A percentile compares a stretch with the other conserved stretches of the same genome.
Conservation (phyloP, 2,888 invertebrate genomes). For the Volucella inflata region DNA sequence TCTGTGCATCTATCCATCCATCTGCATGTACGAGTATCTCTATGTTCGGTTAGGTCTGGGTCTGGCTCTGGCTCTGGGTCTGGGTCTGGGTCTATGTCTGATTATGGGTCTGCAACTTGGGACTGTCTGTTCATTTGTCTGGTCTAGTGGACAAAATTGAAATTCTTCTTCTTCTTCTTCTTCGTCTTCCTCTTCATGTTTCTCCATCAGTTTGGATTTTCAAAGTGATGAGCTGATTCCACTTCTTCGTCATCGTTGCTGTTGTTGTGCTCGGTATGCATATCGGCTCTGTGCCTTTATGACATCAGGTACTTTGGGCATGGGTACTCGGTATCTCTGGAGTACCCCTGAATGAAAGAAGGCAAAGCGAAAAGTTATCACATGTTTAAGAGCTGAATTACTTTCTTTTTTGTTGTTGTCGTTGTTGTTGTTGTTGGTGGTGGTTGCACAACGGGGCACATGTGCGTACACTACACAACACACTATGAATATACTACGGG, state of each 20-base stretch:
- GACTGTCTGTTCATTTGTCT: slow-evolving; percentile 68
- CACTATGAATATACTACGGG: neutral
- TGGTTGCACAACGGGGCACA: slow-evolving; percentile 61
- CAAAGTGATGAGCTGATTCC: slow-evolving; percentile 24
- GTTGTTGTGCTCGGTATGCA: slow-evolving; percentile 10
- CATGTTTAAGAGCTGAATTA: slow-evolving; percentile 70
- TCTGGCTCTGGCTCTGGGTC: slow-evolving; percentile 28
- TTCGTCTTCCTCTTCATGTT: neutral
- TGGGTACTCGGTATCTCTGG: slow-evolving; percentile 18
- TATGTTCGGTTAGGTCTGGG: slow-evolving; percentile 33
- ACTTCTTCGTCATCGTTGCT: slow-evolving; percentile 28
- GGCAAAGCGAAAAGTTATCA: slow-evolving; percentile 72
- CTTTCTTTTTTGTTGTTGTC: slow-evolving; percentile 50
- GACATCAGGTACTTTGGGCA: slow-evolving; percentile 6
- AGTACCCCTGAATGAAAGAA: slow-evolving; percentile 60
- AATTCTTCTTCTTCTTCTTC: slow-evolving; percentile 28
- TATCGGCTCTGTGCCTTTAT: slow-evolving; percentile 43
- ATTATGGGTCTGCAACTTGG: slow-evolving; percentile 51
- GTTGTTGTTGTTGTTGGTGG: slow-evolving; percentile 5
- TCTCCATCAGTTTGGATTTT: slow-evolving; percentile 24
- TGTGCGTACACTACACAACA: slow-evolving; percentile 37
- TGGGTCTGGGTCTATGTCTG: slow-evolving; percentile 41
- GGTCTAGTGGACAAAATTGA: slow-evolving; percentile 71
- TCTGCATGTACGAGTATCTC: slow-evolving; percentile 55
- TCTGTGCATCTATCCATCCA: slow-evolving; percentile 62